Base-by-base conservation (phyloP, 2,113 vertebrate genomes). In the Echinops telfairi region DNA sequence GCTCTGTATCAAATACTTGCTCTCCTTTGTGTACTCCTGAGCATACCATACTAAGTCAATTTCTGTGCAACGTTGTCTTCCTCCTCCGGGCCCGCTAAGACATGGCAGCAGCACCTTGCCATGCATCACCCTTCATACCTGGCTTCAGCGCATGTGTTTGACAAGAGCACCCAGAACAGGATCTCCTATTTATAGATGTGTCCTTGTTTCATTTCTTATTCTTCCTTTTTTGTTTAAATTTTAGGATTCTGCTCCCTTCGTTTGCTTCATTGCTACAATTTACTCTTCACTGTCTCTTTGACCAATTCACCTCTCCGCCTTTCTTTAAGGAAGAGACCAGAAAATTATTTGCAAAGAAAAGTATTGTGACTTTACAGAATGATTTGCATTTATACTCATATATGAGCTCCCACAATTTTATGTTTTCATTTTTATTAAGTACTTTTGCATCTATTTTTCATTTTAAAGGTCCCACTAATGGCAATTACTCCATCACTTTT, bases 381-480 rank as follows among this genome's bases (percentile, higher is more conserved):
- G 1, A 66, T 88, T 73, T 23, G n/a, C 5, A 47, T 33, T 87
- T 95, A 92, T 19, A 2, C 5, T 85, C 73, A 6, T 4, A 76
- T 71, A 91, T 27, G 2, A 73, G 6, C 75, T 70, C 23, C 81
- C 16, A 36, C 17, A 76, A 6, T 84, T 76, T 31, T 79, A 19
- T 68, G 0, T 11, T 76, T 58, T 2, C 76, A 10, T 57, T 85
- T 71, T 84, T 82, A 75, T 68, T 38, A 83, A 73, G 33, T 83
- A 77, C 7, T 43, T 57, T 27, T 75, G 6, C 8, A 62, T 7
- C 58, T 84, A 71, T 84, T 92, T 58, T 83, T 71, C 68, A 31
- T 47, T 78, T 90, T 87, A 86, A 83, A 62, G n/a, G 88, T 25
- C 87, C 6, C 20, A 60, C 6, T 94, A 76, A 92, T 66, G 47